Evolutionary conservation across 1,140 invertebrate species (phyloP).

Genomic region (Caenorhabditis briggsae): DNA sequence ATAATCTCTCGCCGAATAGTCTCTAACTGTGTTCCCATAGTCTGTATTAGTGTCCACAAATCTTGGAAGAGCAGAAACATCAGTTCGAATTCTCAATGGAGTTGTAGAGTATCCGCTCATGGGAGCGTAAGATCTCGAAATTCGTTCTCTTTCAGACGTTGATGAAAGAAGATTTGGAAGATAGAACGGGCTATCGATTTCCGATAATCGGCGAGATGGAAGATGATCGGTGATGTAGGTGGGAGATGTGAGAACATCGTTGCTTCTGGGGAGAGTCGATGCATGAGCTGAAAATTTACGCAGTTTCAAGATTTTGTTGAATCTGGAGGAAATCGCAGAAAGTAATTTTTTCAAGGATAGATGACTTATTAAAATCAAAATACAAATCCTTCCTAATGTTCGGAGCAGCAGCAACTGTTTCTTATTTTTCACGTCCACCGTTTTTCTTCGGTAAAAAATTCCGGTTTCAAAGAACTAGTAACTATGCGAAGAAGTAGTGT

Average conservation of each 20-base stretch:
- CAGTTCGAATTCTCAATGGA: slow-evolving; percentile 46
- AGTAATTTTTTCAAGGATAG: too few species aligned
- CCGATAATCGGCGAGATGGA: slow-evolving; percentile 24
- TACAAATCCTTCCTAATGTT: too few species aligned
- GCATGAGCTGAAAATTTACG: neutral
- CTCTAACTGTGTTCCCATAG: neutral
- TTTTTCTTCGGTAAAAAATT: too few species aligned
- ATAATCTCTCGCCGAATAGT: neutral
- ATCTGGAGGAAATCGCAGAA: too few species aligned
- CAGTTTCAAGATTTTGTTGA: neutral
- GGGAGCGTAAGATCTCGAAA: neutral
- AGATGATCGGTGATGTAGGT: slow-evolving; percentile 37
- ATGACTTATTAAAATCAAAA: too few species aligned
- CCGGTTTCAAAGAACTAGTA: too few species aligned
- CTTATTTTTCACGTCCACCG: too few species aligned
- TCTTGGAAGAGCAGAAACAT: slow-evolving; percentile 27
- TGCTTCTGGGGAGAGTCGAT: neutral
- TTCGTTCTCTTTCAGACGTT: slow-evolving; percentile 12
- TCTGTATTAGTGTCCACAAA: slow-evolving; percentile 8
- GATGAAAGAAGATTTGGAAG: slow-evolving; percentile 21
- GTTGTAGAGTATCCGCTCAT: slow-evolving; percentile 24
- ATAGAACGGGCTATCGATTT: slow-evolving; percentile 22
- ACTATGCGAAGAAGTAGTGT: too few species aligned
- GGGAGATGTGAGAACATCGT: slow-evolving; percentile 15
- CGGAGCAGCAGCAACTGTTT: too few species aligned